Conservation (phyloP, 2,888 invertebrate genomes). For the Formica aserva region DNA sequence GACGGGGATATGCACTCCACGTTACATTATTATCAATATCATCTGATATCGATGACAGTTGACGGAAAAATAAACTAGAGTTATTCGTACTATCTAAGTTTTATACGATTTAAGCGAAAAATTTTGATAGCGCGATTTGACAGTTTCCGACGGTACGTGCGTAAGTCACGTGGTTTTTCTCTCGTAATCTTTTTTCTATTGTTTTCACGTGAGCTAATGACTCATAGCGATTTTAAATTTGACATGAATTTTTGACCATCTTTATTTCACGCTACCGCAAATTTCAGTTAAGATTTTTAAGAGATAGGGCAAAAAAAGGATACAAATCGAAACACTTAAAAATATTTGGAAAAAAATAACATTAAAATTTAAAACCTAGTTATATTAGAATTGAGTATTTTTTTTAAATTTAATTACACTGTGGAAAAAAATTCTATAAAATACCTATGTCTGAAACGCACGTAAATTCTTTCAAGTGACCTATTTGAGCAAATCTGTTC, state of each 20-base stretch:
- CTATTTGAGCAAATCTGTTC: not conserved
- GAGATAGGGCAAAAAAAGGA: not conserved
- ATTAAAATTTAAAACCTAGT: not conserved
- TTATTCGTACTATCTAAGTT: not conserved
- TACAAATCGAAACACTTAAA: not conserved
- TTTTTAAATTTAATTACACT: not conserved
- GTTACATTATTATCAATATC: not conserved
- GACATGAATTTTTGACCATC: not conserved
- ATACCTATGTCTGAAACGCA: not conserved
- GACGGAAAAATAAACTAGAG: not conserved
- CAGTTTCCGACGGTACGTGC: not conserved
- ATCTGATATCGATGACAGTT: not conserved
- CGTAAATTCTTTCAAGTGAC: not conserved
- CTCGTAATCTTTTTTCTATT: not conserved
- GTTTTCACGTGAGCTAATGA: not conserved
- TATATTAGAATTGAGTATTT: not conserved
- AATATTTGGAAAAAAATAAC: not conserved
- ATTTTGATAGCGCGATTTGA: not conserved
- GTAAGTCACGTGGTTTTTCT: not conserved
- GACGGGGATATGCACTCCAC: not conserved
- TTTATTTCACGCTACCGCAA: not conserved
- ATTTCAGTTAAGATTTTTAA: not conserved
- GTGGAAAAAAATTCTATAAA: not conserved
- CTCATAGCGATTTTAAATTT: not conserved
- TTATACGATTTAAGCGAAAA: not conserved